These are phyloP conservation scores for Liopterus haemorrhoidalis DNA, from an alignment of 2,888 invertebrate species.

Conservation along the genomic window DNA sequence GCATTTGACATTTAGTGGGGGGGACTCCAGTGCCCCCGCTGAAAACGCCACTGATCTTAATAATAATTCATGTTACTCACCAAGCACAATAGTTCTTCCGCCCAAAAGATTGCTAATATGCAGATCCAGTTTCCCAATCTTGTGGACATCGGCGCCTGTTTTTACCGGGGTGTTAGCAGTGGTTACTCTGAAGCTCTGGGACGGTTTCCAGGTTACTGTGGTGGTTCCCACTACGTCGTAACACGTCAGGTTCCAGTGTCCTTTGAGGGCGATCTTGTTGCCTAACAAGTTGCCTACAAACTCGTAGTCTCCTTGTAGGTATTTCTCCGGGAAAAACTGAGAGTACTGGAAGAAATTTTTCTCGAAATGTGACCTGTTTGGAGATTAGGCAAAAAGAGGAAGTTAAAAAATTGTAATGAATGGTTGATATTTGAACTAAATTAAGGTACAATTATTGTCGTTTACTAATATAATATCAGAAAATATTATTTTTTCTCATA, in stretches of 20 bases:
- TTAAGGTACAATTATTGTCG: too few species aligned
- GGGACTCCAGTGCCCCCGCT: too few species aligned
- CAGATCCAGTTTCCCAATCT: constrained; percentile 69
- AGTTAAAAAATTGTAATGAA: too few species aligned
- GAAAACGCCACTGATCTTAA: too few species aligned
- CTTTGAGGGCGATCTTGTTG: constrained; percentile 55
- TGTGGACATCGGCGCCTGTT: constrained; percentile 67
- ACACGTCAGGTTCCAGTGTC: constrained; percentile 69
- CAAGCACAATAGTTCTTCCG: constrained; percentile 57
- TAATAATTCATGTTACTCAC: constrained; percentile 46
- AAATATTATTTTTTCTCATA: too few species aligned
- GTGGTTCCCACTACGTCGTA: constrained; percentile 63
- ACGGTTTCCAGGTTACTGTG: constrained; percentile 53
- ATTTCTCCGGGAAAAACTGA: constrained; percentile 78
- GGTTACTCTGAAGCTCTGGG: constrained; percentile 40
- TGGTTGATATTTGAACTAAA: too few species aligned
- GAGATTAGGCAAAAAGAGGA: too few species aligned
- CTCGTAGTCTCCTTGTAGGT: constrained; percentile 62
- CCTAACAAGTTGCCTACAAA: constrained; percentile 60
- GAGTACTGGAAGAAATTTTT: constrained; percentile 65
- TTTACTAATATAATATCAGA: too few species aligned
- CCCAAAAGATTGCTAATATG: constrained; percentile 69
- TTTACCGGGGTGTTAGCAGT: constrained; percentile 45
- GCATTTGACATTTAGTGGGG: too few species aligned
- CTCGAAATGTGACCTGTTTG: constrained; percentile 61